phyloP scores from a whole-genome alignment of 2,888 invertebrate species.

The Drosophila villosipedis region DNA sequence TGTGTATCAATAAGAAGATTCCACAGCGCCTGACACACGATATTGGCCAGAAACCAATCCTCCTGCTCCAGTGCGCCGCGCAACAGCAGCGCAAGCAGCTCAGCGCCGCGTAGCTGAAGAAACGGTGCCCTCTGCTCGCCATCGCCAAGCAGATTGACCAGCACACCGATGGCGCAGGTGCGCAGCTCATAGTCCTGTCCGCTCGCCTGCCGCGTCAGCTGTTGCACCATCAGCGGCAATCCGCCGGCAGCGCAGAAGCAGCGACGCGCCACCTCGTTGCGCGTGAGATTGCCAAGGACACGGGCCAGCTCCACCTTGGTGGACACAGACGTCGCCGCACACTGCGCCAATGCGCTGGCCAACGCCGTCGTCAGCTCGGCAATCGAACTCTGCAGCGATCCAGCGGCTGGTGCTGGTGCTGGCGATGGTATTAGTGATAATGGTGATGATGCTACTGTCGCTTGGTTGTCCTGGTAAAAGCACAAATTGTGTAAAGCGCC shows the following conservation, averaged over 20 bases:
- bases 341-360: conserved; percentile 73
- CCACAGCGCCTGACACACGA: conserved; percentile 92
- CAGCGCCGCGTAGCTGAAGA: conserved; percentile 86
- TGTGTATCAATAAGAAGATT: conserved; percentile 88
- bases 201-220: conserved; percentile 62
- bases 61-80: conserved; percentile 87
- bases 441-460: conserved; percentile 75
- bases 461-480: conserved; percentile 88
- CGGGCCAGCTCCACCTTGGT: conserved; percentile 89
- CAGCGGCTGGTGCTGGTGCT: conserved; percentile 53
- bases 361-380: conserved; percentile 77
- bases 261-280: conserved; percentile 88
- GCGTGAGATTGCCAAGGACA: conserved; percentile 93
- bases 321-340: conserved; percentile 73
- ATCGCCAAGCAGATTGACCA: conserved; percentile 91
- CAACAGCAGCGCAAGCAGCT: conserved; percentile 86
- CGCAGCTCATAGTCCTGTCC: conserved; percentile 88
- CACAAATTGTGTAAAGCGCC: conserved; percentile 94
- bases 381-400: conserved; percentile 81
- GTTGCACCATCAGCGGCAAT: conserved; percentile 86
- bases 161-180: conserved; percentile 92
- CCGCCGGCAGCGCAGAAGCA: conserved; percentile 89
- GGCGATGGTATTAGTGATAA: not conserved
- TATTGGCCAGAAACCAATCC: conserved; percentile 90
- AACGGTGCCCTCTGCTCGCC: conserved; percentile 87